Evolutionary conservation across 2,888 invertebrate genomes (phyloP).

Genomic region (Taenaris catops): DNA sequence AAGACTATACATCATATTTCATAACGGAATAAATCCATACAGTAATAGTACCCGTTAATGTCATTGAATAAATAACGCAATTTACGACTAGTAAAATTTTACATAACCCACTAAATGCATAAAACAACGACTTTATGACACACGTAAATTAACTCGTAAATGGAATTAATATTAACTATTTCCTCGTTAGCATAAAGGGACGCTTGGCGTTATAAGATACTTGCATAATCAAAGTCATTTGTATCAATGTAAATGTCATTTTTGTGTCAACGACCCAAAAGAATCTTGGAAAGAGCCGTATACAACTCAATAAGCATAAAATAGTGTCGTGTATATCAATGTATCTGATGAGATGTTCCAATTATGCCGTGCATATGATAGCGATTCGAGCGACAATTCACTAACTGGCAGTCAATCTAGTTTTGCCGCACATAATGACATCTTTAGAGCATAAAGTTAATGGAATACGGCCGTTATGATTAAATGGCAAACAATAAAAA

Average conservation of each 20-base stretch:
- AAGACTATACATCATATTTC: too few relatives aligned
- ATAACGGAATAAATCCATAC: too few relatives aligned
- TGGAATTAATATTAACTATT: neutral
- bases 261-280: conserved; percentile 7
- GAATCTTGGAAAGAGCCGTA: conserved; percentile 2
- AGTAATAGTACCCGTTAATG: too few relatives aligned
- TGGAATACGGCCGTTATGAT: conserved; percentile 4
- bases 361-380: conserved; percentile 15
- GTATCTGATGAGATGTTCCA: conserved; percentile 11
- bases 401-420: conserved; percentile 10
- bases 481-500: conserved; percentile 1
- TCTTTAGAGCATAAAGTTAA: conserved; percentile 5
- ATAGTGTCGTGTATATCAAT: neutral
- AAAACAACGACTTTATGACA: neutral
- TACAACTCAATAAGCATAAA: neutral
- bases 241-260: conserved; percentile 4
- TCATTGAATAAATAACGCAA: too few relatives aligned
- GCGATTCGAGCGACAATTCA: conserved; percentile 14
- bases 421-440: conserved; percentile 5
- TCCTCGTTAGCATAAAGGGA: neutral
- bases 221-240: neutral
- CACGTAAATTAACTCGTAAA: neutral
- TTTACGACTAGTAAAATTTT: too few relatives aligned
- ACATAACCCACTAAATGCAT: too few relatives aligned
- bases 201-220: neutral